Evolutionary conservation across 2,113 vertebrate genomes (phyloP), one percentile per base, ranked within the genome.

Genomic region (Equus przewalskii): DNA sequence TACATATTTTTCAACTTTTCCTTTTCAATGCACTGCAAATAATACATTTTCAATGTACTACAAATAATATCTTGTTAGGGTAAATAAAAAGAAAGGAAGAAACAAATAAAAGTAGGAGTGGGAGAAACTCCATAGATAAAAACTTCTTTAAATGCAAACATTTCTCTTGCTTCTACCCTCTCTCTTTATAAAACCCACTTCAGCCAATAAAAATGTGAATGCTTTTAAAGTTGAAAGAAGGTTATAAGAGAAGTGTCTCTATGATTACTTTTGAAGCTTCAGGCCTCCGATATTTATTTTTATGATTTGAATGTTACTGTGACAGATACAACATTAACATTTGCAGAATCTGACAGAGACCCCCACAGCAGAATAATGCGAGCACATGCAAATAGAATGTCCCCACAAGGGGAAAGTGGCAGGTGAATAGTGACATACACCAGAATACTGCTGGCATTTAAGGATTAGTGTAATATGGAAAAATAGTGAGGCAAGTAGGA

Each of bases 391-490:
- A 49, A 94, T 15, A 56, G 51, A 97, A 80, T 41, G 80, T 7
- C 2, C 7, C 36, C 75, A 51, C 46, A 92, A 86, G 26, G 93
- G 56, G 79, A 95, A 95, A 16, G 36, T 30, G 64, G 22, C 90
- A 91, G 91, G 85, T 89, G 89, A 0, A 0, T 1, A 0, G 14
- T 78, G 95, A 97, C 41, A 94, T 0, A 9, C 3, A 83, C 28
- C 41, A 97, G 88, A 69, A 72, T 28, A 5, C 33, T 46, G 54
- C 33, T 91, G 67, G 86, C n/a, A 49, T 75, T 89, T 93, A 79
- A 85, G 96, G 96, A 95, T 98, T 79, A 33, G 22, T 15, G 22
- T 3, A 65, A 96, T 73, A 97, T 76, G 81, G 87, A 95, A 93
- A 97, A 94, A 76, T 8, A 89, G 60, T 78, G 83, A 93, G 70